A percentile compares a stretch with the other conserved stretches of the same genome.
Evolutionary conservation across 2,888 invertebrate genomes (phyloP).

Genomic region (Ochropleura plecta): DNA sequence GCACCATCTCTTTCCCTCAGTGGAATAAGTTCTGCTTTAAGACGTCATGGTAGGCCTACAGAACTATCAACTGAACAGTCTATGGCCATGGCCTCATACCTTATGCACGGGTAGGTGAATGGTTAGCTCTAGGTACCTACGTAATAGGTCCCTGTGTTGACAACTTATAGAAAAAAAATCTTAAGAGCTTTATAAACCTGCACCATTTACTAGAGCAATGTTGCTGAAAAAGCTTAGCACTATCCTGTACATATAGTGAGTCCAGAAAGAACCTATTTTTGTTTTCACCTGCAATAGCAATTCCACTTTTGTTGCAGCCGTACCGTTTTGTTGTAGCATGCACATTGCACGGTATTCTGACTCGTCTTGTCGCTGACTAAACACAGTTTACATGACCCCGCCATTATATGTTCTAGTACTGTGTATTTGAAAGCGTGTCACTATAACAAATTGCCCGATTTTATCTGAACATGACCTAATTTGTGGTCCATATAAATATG

Average conservation of each 20-base stretch:
- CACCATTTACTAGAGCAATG: background rate
- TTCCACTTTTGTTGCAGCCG: conserved; percentile 1
- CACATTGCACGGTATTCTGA: background rate
- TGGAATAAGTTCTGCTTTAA: too few relatives aligned
- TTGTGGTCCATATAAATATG: conserved; percentile 37
- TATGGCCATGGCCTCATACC: too few relatives aligned
- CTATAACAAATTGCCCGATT: conserved; percentile 20
- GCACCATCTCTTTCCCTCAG: too few relatives aligned
- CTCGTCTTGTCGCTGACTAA: background rate
- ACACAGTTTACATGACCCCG: background rate
- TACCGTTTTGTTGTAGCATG: background rate
- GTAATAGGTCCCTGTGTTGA: background rate
- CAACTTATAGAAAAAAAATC: background rate
- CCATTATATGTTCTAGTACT: background rate
- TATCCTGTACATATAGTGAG: background rate
- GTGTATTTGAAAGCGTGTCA: conserved; percentile 22
- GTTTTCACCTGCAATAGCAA: background rate
- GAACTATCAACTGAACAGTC: too few relatives aligned
- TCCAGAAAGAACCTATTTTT: conserved; percentile 1
- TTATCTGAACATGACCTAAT: conserved; percentile 41
- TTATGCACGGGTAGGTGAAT: background rate
- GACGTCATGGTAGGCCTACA: too few relatives aligned
- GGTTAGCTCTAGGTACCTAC: background rate
- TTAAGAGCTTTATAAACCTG: background rate
- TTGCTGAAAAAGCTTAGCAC: background rate